phyloP scores from a whole-genome alignment of 35 echinoderm and acorn worm species.

The Chiridota heheva region DNA sequence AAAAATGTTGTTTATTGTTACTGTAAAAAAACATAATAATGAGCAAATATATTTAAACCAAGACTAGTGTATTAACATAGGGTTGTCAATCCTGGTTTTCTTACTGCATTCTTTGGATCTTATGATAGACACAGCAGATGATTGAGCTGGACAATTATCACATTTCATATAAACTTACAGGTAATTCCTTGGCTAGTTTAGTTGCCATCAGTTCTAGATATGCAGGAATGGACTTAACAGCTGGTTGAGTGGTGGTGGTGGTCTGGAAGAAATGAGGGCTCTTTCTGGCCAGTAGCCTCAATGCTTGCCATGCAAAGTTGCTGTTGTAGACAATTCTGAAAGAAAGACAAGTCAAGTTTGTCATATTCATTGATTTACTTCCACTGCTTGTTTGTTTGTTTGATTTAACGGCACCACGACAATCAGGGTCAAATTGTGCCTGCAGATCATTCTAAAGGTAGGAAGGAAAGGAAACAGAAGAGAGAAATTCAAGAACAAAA shows the following conservation, averaged over 20 bases:
- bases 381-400: too few species aligned
- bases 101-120: too few species aligned
- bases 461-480: too few species aligned
- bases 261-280: constrained; percentile 99
- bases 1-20: too few species aligned
- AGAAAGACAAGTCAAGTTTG: background rate
- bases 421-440: too few species aligned
- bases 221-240: constrained; percentile 76
- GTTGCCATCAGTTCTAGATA: constrained; percentile 94
- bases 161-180: constrained; percentile 71
- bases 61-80: too few species aligned
- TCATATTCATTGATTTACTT: background rate
- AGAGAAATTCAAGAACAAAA: too few species aligned
- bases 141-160: too few species aligned
- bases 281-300: constrained; percentile 77
- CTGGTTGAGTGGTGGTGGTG: constrained; percentile 59
- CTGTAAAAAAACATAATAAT: background rate
- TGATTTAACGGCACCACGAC: background rate
- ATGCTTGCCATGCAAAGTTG: constrained; percentile 95
- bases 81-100: too few species aligned
- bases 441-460: too few species aligned
- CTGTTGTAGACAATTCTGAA: constrained; percentile 89
- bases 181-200: constrained; percentile 96
- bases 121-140: too few species aligned
- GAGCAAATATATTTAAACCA: background rate